These are phyloP conservation scores for Kryptolebias ocellatus DNA, from an alignment of 2,797 vertebrate species.

Conservation along the genomic window DNA sequence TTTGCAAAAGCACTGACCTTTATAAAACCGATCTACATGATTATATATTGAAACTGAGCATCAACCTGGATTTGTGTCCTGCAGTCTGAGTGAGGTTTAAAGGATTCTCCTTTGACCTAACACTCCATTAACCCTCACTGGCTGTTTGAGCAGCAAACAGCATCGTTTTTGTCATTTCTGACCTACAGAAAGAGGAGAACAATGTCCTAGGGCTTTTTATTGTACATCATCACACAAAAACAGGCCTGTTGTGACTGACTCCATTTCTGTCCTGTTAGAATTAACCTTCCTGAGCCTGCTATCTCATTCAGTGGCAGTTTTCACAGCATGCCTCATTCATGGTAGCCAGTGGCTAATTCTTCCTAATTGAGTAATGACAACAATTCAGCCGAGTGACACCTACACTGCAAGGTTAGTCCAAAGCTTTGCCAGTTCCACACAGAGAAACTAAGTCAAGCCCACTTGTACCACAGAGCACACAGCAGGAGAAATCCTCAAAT, in stretches of 20 bases:
- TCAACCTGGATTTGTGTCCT: conserved; percentile 7
- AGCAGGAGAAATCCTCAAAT: conserved; percentile 58
- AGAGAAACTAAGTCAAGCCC: conserved; percentile 65
- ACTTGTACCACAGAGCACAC: conserved; percentile 52
- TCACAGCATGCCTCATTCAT: conserved; percentile 71
- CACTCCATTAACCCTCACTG: conserved; percentile 46
- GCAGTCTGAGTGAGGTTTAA: conserved; percentile 16
- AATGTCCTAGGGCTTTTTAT: conserved; percentile 41
- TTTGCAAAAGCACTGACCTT: conserved; percentile 1
- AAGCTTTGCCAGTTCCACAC: conserved; percentile 63
- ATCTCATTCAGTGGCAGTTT: conserved; percentile 63
- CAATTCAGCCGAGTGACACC: conserved; percentile 63
- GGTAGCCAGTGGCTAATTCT: conserved; percentile 73
- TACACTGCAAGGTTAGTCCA: conserved; percentile 72
- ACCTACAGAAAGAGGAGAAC: conserved; percentile 10
- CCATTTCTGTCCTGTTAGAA: conserved; percentile 32
- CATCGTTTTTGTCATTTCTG: conserved; percentile 15
- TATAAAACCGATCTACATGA: conserved; percentile 9
- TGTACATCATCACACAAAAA: conserved; percentile 50
- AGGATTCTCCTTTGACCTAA: conserved; percentile 27
- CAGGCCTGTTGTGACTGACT: conserved; percentile 46
- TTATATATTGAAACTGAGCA: conserved; percentile 10
- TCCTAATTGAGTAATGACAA: conserved; percentile 80
- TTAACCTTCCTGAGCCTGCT: conserved; percentile 39
- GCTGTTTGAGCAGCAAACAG: conserved; percentile 25